A percentile compares a stretch with the other conserved stretches of the same genome.
Evolutionary conservation across 2,888 invertebrate genomes (phyloP).

Genomic region (Molanna angustata): DNA sequence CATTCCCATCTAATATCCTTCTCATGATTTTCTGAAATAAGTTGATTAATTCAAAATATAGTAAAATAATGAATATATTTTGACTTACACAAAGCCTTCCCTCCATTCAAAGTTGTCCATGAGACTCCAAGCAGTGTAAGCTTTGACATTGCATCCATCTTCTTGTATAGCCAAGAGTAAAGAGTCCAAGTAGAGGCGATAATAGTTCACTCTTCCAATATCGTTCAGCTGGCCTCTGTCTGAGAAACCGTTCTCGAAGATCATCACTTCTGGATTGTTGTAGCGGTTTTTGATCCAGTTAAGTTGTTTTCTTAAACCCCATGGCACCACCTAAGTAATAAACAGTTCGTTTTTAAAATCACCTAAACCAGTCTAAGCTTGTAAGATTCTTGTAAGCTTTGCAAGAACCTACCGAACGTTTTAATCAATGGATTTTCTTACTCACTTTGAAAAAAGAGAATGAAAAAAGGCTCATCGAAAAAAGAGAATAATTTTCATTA

Average conservation of each 20-base stretch:
- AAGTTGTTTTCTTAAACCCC: constrained; percentile 58
- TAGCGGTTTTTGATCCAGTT: constrained; percentile 59
- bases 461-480: too few species aligned
- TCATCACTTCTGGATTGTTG: constrained; percentile 52
- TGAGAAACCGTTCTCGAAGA: constrained; percentile 61
- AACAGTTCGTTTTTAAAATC: too few species aligned
- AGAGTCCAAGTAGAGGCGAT: constrained; percentile 32
- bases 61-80: background rate
- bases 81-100: constrained; percentile 54
- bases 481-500: too few species aligned
- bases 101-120: constrained; percentile 67
- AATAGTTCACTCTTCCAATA: constrained; percentile 38
- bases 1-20: background rate
- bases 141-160: constrained; percentile 36
- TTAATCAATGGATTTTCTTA: too few species aligned
- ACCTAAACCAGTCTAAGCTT: too few species aligned
- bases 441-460: too few species aligned
- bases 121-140: constrained; percentile 42
- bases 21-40: background rate
- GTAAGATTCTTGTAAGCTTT: too few species aligned
- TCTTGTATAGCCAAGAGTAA: constrained; percentile 37
- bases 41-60: background rate
- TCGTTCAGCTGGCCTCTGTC: constrained; percentile 41
- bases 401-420: too few species aligned
- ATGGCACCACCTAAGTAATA: constrained; percentile 57